phyloP scores from a whole-genome alignment of 1,140 invertebrate species.

The Bombus turneri region DNA sequence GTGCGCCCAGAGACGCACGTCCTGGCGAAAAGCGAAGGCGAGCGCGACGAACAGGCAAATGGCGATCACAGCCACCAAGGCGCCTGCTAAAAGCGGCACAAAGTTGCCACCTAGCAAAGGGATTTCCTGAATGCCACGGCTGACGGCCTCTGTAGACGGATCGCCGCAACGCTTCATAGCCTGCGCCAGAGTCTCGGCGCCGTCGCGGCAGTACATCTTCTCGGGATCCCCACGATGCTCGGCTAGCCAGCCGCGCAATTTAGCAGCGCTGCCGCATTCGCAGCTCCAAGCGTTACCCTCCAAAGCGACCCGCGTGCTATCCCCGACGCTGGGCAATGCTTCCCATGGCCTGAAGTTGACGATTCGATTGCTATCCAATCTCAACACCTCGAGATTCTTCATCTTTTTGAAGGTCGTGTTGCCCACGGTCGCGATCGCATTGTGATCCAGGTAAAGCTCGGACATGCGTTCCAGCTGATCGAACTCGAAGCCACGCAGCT shows the following conservation, averaged over 20 bases:
- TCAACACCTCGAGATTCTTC: conserved; percentile 90
- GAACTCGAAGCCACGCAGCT: conserved; percentile 92
- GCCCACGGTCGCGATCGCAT: conserved; percentile 91
- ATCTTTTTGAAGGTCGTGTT: conserved; percentile 92
- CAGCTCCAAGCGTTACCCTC: conserved; percentile 95
- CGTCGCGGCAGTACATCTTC: conserved; percentile 86
- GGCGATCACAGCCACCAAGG: conserved; percentile 88
- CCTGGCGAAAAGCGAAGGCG: conserved; percentile 89
- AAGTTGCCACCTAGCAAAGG: conserved; percentile 84
- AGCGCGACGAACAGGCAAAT: conserved; percentile 87
- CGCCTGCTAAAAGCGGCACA: conserved; percentile 88
- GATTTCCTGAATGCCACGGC: conserved; percentile 78
- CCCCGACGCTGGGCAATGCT: conserved; percentile 87
- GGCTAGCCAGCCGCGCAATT: conserved; percentile 89
- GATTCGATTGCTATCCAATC: conserved; percentile 93
- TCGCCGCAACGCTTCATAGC: conserved; percentile 86
- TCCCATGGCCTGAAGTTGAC: conserved; percentile 90
- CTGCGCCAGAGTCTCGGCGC: conserved; percentile 84
- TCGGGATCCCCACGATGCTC: conserved; percentile 87
- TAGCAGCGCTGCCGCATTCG: conserved; percentile 91
- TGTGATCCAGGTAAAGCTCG: conserved; percentile 94
- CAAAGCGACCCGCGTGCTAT: conserved; percentile 88
- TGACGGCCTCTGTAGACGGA: conserved; percentile 75
- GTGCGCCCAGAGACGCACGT: conserved; percentile 89
- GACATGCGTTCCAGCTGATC: conserved; percentile 90